phyloP scores from a whole-genome alignment of 2,888 invertebrate genomes.

The Sturmia bella region DNA sequence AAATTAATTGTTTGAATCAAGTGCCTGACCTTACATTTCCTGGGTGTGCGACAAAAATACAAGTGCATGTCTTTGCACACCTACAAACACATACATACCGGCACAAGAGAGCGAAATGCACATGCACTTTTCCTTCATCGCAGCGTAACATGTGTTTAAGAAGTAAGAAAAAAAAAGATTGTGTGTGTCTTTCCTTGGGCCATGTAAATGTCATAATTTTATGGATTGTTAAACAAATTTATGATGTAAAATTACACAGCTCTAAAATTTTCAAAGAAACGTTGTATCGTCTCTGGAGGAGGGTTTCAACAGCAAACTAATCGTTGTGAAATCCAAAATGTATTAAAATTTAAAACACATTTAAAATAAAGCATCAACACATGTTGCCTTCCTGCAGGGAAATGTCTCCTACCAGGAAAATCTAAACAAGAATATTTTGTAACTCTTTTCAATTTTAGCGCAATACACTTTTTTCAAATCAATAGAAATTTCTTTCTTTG shows the following conservation, averaged over 20 bases:
- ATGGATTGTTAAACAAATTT: conserved; percentile 42
- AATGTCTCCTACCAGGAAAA: conserved; percentile 28
- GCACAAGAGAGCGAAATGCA: too few relatives aligned
- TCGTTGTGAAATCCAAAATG: neutral
- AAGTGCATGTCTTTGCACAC: too few relatives aligned
- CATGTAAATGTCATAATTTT: conserved; percentile 54
- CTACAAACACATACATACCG: too few relatives aligned
- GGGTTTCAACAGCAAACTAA: neutral
- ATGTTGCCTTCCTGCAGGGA: neutral
- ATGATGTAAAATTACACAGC: conserved; percentile 48
- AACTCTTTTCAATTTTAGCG: too few relatives aligned
- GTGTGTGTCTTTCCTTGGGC: neutral
- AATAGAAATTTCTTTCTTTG: neutral
- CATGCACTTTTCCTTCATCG: too few relatives aligned
- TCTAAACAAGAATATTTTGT: neutral
- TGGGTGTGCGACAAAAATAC: too few relatives aligned
- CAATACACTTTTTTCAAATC: conserved; percentile 16
- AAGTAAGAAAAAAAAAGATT: too few relatives aligned
- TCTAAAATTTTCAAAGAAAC: neutral
- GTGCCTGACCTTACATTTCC: too few relatives aligned
- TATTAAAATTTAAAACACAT: neutral
- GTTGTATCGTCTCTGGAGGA: neutral
- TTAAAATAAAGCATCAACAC: too few relatives aligned
- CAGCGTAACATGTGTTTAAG: too few relatives aligned
- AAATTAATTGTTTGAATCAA: too few relatives aligned